Base-by-base conservation (phyloP, 2,797 vertebrate genomes). In the Thalassophryne amazonica region DNA sequence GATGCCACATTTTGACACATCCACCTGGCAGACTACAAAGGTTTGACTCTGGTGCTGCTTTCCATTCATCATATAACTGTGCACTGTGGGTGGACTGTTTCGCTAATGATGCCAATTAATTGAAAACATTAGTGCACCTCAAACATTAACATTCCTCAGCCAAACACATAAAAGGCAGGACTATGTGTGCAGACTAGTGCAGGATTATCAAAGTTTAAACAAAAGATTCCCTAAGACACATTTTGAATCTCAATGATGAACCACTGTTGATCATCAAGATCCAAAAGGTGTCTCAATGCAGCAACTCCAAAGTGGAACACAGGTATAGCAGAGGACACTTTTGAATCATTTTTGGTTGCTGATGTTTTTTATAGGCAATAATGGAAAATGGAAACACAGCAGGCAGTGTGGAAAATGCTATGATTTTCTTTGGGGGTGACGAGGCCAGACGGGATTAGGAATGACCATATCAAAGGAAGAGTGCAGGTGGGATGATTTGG, bases 31-130 rank as follows among this genome's bases (percentile, higher is more conserved):
- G 52, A 67, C 60, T 72, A 76, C 76, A 60, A 69, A 41, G 48
- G 33, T 40, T 71, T 68, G 32, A 17, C 56, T 51, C 61, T 24
- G 19, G 7, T 39, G 30, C 37, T 42, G 36, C 58, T 32, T 60
- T 81, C 68, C 64, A 73, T 87, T 86, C 50, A 77, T 83, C 77
- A 81, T 65, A 70, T 78, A 38, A 67, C 38, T 41, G 49, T 69
- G 69, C 81, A 58, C 71, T 23, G 33, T 73, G 67, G 82, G 76
- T 81, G 42, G 63, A 68, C 77, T 40, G 53, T 73, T 83, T 77
- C 66, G 40, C 86, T 89, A 88, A 91, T 88, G 87, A 88, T 66
- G 81, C 80, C 86, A 84, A 82, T 88, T 91, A 90, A 88, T 86
- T 81, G 74, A 76, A 86, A 87, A 83, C 83, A 84, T 78, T 73